phyloP scores from a whole-genome alignment of 2,797 vertebrate genomes.

The Xiphophorus birchmanni region DNA sequence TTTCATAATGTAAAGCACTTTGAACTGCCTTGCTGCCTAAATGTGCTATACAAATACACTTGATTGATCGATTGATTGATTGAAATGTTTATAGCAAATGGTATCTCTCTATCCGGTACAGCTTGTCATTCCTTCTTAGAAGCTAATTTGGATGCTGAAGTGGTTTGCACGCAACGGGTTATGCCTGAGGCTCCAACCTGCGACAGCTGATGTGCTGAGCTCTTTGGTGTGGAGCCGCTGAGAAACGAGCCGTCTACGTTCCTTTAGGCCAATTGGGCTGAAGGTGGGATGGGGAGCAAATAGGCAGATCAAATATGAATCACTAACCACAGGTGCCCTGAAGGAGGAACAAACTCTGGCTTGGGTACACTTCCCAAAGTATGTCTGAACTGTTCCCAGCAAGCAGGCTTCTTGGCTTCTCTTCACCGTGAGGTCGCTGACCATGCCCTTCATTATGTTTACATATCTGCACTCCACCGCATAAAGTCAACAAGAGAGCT shows the following conservation, averaged over 20 bases:
- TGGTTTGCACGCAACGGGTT: constrained; percentile 73
- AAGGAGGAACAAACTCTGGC: constrained; percentile 36
- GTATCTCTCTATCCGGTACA: constrained; percentile 68
- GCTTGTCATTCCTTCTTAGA: constrained; percentile 69
- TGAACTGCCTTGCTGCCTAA: no score
- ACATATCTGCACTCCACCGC: constrained; percentile 5
- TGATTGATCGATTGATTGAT: not conserved
- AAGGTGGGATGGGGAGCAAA: constrained; percentile 26
- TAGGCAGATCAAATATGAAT: constrained; percentile 49
- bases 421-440: not conserved
- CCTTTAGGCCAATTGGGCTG: constrained; percentile 53
- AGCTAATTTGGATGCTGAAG: constrained; percentile 78
- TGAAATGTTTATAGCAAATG: constrained; percentile 16
- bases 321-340: constrained; percentile 47
- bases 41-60: no score
- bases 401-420: not conserved
- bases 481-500: constrained; percentile 23
- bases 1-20: no score
- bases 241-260: constrained; percentile 47
- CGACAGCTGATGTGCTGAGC: constrained; percentile 54
- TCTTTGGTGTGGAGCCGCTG: constrained; percentile 58
- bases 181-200: constrained; percentile 63
- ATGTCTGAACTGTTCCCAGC: not conserved
- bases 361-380: not conserved
- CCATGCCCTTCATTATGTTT: constrained; percentile 3